These are phyloP conservation scores for Phymanthus crucifer DNA, from an alignment of 92 coral and sea anemone species.

Conservation along the genomic window DNA sequence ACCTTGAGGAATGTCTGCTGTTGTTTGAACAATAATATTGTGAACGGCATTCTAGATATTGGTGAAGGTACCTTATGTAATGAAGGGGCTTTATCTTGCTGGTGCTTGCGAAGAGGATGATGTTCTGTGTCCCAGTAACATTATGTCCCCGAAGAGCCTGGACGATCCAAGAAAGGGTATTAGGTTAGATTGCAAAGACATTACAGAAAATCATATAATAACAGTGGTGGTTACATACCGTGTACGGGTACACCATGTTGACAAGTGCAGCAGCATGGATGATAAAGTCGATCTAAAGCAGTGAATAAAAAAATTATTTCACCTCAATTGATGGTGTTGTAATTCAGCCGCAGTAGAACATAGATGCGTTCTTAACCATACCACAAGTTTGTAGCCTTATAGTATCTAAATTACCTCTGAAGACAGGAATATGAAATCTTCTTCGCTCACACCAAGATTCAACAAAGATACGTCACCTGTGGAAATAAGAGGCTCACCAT, in stretches of 20 bases:
- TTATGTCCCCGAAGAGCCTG: conserved; percentile 90
- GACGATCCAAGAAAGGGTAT: background rate
- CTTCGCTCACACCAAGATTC: conserved; percentile 85
- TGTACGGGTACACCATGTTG: conserved; percentile 87
- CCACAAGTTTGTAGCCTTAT: too few species aligned
- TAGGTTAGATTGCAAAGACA: background rate
- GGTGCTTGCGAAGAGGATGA: conserved; percentile 75
- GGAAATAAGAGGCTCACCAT: background rate
- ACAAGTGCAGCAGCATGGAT: conserved; percentile 88
- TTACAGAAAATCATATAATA: background rate
- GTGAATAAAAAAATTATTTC: background rate
- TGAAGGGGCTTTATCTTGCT: conserved; percentile 83
- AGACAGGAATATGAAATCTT: conserved; percentile 69
- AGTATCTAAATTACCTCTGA: conserved; percentile 78
- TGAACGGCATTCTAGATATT: too few species aligned
- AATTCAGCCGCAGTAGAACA: too few species aligned
- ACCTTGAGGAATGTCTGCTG: too few species aligned
- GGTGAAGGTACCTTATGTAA: conserved; percentile 64
- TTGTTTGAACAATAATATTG: too few species aligned
- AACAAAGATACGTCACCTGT: conserved; percentile 78
- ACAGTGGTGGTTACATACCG: conserved; percentile 40
- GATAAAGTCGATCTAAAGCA: conserved; percentile 71
- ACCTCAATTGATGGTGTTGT: too few species aligned
- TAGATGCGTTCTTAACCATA: too few species aligned
- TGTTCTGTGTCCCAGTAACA: conserved; percentile 80